Evolutionary conservation across 1,140 invertebrate species (phyloP), one percentile per base, ranked within the genome.

Genomic region (Plutomurus gul): DNA sequence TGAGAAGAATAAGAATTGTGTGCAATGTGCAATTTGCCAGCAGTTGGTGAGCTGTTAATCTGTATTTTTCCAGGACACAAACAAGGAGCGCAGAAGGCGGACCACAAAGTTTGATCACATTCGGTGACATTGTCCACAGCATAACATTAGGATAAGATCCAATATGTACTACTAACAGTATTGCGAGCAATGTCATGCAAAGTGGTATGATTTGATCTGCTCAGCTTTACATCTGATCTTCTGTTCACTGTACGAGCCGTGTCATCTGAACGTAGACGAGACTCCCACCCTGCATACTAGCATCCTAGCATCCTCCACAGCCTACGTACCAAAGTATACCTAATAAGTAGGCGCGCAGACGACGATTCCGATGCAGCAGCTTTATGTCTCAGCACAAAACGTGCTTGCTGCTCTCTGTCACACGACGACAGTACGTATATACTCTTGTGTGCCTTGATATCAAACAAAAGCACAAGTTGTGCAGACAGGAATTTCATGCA

Each of bases 81-180:
- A 72, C 36, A 39, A 72, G 37, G 40, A 37, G 37, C 39, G 33
- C 70, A 72, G 70, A 36, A 39, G 70, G 70, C 20, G 70, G 70
- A 72, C 37, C 33, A 27, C 33, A 40, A 72, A 72, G 70, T 72
- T 70, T 72, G 70, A 72, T 72, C 20, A 43, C 70, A 72, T 72
- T 72, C 70, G 25, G 25, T 8, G 36, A 22, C 18, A 22, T 18
- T 39, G 25, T 25, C 70, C 70, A 43, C 40, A 40, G 70, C 25
- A 72, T 40, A 40, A 43, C 36, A 72, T 72, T 39, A 22, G 33
- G 30, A 56, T 20, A 3, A 56, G 11, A 71, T 71, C n/a, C n/a
- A 43, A 72, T 20, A 72, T 40, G 39, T 37, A 22, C 56, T 33
- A 30, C 56, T 65, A 65, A 65, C 27, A 30, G 56, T 27, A 65